Percentiles rank a stretch among this genome's conserved stretches.
Evolutionary conservation across 2,113 vertebrate species (phyloP).

Genomic region (Rhinichthys klamathensis): DNA sequence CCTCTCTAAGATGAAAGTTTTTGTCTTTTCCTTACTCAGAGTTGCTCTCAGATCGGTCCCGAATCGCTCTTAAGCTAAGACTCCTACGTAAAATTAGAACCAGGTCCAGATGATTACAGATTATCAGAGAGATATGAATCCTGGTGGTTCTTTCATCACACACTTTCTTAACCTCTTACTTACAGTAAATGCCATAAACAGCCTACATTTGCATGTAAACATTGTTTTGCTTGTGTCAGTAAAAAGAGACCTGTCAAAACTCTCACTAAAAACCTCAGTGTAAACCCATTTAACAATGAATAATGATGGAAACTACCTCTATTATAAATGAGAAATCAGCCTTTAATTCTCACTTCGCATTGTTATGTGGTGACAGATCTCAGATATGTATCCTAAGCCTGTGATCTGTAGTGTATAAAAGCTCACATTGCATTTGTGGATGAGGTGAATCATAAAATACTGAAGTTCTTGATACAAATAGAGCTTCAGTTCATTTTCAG

Average conservation of each 20-base stretch:
- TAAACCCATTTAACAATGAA: neutral
- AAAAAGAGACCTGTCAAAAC: neutral
- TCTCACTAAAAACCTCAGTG: neutral
- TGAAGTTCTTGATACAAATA: neutral
- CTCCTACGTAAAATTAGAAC: neutral
- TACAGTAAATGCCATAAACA: constrained; percentile 12
- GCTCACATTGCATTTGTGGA: neutral
- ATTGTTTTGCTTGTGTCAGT: neutral
- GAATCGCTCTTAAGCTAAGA: too few species aligned
- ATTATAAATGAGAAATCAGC: constrained; percentile 13
- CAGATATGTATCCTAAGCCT: neutral
- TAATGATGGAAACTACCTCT: neutral
- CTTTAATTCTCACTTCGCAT: neutral
- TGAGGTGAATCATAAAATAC: neutral
- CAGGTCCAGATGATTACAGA: neutral
- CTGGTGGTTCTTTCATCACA: neutral
- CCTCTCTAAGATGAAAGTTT: too few species aligned
- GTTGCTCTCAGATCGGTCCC: too few species aligned
- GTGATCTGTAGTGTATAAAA: neutral
- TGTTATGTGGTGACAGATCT: neutral
- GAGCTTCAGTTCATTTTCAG: neutral
- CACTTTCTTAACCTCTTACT: neutral
- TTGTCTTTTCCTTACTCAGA: too few species aligned
- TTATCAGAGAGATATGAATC: neutral
- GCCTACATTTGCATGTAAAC: neutral